phyloP scores from a whole-genome alignment of 2,113 vertebrate genomes.

The Agapornis roseicollis region DNA sequence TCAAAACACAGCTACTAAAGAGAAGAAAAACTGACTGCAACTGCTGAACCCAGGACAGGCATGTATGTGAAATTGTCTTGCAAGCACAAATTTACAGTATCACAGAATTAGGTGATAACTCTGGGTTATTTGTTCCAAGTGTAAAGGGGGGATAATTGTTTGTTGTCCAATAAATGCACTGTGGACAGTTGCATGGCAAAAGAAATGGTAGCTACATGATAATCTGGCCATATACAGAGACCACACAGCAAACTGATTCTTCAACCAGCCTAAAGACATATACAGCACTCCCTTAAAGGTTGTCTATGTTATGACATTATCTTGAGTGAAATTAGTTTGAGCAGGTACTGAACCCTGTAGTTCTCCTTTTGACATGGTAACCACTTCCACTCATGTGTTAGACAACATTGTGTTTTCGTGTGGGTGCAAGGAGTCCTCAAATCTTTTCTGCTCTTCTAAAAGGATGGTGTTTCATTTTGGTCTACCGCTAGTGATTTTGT shows the following conservation, averaged over 20 bases:
- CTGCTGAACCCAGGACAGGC: too few relatives aligned
- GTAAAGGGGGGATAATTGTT: background rate
- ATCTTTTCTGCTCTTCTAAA: background rate
- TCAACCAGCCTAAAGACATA: background rate
- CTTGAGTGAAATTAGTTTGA: background rate
- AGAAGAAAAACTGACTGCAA: too few relatives aligned
- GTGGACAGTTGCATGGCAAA: accelerated
- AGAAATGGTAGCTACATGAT: background rate
- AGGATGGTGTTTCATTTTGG: background rate
- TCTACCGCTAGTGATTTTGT: background rate
- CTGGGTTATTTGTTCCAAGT: background rate
- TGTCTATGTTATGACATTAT: background rate
- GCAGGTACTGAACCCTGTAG: background rate
- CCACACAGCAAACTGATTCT: background rate
- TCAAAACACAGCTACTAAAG: too few relatives aligned
- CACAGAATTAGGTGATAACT: background rate
- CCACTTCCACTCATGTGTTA: background rate
- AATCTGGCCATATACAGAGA: background rate
- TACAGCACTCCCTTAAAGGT: background rate
- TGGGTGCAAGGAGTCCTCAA: background rate
- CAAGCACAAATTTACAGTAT: background rate
- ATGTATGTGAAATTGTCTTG: background rate
- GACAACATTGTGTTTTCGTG: background rate
- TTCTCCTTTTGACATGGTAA: background rate
- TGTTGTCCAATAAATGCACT: background rate